phyloP scores from a whole-genome alignment of 2,797 vertebrate species.

The Halcyon leucocephala region DNA sequence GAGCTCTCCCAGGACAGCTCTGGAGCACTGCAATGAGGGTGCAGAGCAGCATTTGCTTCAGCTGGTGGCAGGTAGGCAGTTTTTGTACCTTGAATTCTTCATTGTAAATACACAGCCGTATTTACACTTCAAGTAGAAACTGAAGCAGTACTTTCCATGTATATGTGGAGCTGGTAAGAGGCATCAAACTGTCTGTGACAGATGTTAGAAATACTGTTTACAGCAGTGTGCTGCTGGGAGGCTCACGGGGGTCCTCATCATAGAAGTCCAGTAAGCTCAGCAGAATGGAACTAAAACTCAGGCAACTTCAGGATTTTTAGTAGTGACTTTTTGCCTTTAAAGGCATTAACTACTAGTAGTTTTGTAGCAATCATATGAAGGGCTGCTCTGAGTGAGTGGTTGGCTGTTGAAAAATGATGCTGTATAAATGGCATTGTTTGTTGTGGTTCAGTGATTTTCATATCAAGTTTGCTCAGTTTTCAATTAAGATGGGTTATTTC shows the following conservation, averaged over 20 bases:
- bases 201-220: not conserved
- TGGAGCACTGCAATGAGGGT: not conserved
- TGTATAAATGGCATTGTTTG: not conserved
- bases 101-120: not conserved
- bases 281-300: not conserved
- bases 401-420: not conserved
- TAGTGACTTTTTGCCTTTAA: not conserved
- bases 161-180: not conserved
- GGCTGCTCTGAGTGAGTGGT: not conserved
- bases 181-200: not conserved
- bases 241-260: not conserved
- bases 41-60: not conserved
- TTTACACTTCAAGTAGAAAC: not conserved
- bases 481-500: not conserved
- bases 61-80: not conserved
- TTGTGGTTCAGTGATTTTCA: slow-evolving; percentile 33
- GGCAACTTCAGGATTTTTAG: not conserved
- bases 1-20: not conserved
- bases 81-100: not conserved
- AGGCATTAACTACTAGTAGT: not conserved
- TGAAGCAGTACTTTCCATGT: not conserved
- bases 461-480: slow-evolving; percentile 29
- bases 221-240: not conserved
- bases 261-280: not conserved
- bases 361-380: not conserved